Evolutionary conservation across 2,888 invertebrate species (phyloP), one percentile per base, ranked within the genome.

Genomic region (Sceliomorpha sp.): DNA sequence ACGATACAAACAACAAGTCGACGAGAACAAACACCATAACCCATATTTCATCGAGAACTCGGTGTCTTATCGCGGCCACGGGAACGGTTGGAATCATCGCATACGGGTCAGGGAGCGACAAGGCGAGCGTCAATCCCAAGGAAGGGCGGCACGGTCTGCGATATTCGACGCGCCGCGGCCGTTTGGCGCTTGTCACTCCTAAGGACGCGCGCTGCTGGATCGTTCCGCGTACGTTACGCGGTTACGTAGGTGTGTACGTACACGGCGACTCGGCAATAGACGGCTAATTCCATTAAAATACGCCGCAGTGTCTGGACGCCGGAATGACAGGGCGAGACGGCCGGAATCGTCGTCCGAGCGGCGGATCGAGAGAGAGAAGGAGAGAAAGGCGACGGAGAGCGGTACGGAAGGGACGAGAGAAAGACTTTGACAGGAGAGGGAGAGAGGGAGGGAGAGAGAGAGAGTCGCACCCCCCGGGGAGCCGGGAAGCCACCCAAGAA

Each of bases 401-500:
- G 29, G 32, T 44, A 37, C 58, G 56, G 47, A 58, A 51, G 36
- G 45, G 50, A 39, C 36, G 69, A 73, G 69, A 56, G 71, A 64
- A 70, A 66, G 26, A 56, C 34, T 59, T 72, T 50, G 64, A 63
- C 63, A 62, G 70, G 72, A 72, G 69, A 70, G 74, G 67, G 63
- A 73, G 75, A 75, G 64, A n/a, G 63, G 72, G 75, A 75, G 64
- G 70, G 72, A 72, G 69, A 70, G 74, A 64, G 63, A 73, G 75
- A 75, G 64, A 70, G 72, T 74, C 74, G 77, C 80, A 83, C 83
- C 83, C 83, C 84, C 84, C 76, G 84, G 84, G 79, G 84, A 82
- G 84, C 68, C 72, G 75, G 66, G 78, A 76, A 84, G 83, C 84
- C 84, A 85, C 84, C 84, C 84, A 84, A 85, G 84, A 84, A 85